Evolutionary conservation across 2,797 vertebrate genomes (phyloP), one percentile per base, ranked within the genome.

Genomic region (Sebastes vulpes): DNA sequence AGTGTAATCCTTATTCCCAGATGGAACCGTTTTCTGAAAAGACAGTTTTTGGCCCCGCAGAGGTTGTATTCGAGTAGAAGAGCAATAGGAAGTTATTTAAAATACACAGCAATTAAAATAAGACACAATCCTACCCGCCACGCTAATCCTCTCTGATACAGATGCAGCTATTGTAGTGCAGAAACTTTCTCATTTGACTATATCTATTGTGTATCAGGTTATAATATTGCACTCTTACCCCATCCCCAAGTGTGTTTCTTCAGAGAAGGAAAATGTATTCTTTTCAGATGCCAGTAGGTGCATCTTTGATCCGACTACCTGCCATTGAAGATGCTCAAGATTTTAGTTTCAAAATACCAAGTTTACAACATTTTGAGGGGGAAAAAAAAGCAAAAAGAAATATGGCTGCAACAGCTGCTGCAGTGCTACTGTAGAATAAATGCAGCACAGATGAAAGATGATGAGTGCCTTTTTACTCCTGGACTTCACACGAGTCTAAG

Each of bases 1-100:
- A 92, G 92, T 94, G 91, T 95, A 95, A 95, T 96, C 95, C 94
- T 85, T 93, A 87, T 94, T 96, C 92, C 94, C 94, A 95, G 91
- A 95, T 94, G 92, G 91, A 94, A 86, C 81, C 42, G 77, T 94
- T 94, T 91, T 94, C 83, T 87, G 89, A 90, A 92, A 88, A 89
- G 80, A 83, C 82, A 52, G 69, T 88, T 88, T 89, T 81, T 72
- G 87, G 87, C 72, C 85, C 89, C 66, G 84, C 79, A 73, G 89
- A 91, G 81, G 80, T 91, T 95, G 71, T 80, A 87, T 91, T 91
- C 77, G 84, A 92, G 66, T 84, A 86, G 85, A 90, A 84, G 88
- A 92, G 85, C 90, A 69, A 88, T 81, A 77, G 90, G 87, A 91
- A 90, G 86, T 91, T 79, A 93, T 92, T 91, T 93, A 87, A 93